A percentile compares a stretch with the other conserved stretches of the same genome.
These are phyloP conservation scores for Erebia aethiops DNA, from an alignment of 2,888 invertebrate genomes.

Conservation along the genomic window DNA sequence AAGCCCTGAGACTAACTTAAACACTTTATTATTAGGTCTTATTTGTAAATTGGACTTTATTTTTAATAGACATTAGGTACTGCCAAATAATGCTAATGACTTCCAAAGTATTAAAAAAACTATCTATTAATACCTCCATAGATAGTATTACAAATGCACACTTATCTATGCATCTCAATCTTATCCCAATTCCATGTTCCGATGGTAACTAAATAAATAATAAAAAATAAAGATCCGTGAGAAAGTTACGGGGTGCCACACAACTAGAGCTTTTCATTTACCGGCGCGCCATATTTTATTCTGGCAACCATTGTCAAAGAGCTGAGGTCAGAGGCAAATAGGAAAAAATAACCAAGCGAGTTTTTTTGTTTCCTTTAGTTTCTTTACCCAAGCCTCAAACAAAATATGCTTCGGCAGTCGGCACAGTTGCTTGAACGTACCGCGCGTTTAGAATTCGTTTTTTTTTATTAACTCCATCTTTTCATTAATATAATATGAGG, in stretches of 20 bases:
- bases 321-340: constrained; percentile 80
- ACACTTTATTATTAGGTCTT: too few relatives aligned
- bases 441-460: constrained; percentile 74
- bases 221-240: background rate
- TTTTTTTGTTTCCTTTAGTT: constrained; percentile 74
- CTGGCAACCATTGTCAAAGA: constrained; percentile 81
- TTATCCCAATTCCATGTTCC: too few relatives aligned
- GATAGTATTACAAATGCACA: too few relatives aligned
- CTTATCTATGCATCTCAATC: too few relatives aligned
- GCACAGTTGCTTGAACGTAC: constrained; percentile 74
- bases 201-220: too few relatives aligned
- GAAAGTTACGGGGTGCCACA: constrained; percentile 18
- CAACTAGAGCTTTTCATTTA: constrained; percentile 55
- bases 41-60: too few relatives aligned
- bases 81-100: too few relatives aligned
- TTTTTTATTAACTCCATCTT: constrained; percentile 70
- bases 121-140: too few relatives aligned
- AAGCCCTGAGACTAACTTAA: too few relatives aligned
- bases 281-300: constrained; percentile 80
- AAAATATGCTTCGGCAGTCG: constrained; percentile 72
- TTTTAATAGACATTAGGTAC: too few relatives aligned
- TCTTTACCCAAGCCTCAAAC: constrained; percentile 68
- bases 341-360: constrained; percentile 72
- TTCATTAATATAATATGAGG: constrained; percentile 78
- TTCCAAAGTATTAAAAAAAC: too few relatives aligned